These are phyloP conservation scores for Iphiclides podalirius DNA, from an alignment of 2,888 invertebrate genomes.

Conservation along the genomic window DNA sequence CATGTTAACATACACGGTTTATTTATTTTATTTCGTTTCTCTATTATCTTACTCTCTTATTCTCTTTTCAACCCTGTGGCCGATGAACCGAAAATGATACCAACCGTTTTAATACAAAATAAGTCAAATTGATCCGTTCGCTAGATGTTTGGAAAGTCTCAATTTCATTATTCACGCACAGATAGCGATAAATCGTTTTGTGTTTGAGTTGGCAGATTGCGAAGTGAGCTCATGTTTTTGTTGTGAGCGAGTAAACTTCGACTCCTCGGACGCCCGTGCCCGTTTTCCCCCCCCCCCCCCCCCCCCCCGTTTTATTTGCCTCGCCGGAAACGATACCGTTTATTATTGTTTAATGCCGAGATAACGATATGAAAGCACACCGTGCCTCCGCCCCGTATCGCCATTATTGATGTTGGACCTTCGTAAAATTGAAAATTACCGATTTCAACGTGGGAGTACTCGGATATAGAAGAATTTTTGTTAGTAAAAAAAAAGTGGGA, in stretches of 20 bases:
- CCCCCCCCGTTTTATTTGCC: constrained; percentile 19
- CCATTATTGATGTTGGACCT: not conserved
- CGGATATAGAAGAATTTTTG: no score
- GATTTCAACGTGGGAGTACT: no score
- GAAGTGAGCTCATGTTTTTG: constrained; percentile 19
- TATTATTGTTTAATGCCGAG: constrained; percentile 14
- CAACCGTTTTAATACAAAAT: no score
- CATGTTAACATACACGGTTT: no score
- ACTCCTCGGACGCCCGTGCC: constrained; percentile 4
- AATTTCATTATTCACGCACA: constrained; percentile 11
- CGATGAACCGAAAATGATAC: no score
- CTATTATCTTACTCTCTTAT: no score
- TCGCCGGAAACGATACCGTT: constrained; percentile 15
- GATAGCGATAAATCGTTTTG: constrained; percentile 12
- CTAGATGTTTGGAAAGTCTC: constrained; percentile 3
- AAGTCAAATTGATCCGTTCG: constrained; percentile 51
- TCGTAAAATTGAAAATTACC: constrained; percentile 9
- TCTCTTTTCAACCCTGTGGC: no score
- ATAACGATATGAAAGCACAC: constrained; percentile 12
- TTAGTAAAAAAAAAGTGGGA: no score
- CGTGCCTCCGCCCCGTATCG: not conserved
- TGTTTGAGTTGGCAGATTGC: constrained; percentile 20
- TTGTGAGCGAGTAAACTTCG: constrained; percentile 10
- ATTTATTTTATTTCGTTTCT: no score
- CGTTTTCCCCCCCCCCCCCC: not conserved